Evolutionary conservation across 2,113 vertebrate genomes (phyloP).

Genomic region (Brachypodius melanocephalos): DNA sequence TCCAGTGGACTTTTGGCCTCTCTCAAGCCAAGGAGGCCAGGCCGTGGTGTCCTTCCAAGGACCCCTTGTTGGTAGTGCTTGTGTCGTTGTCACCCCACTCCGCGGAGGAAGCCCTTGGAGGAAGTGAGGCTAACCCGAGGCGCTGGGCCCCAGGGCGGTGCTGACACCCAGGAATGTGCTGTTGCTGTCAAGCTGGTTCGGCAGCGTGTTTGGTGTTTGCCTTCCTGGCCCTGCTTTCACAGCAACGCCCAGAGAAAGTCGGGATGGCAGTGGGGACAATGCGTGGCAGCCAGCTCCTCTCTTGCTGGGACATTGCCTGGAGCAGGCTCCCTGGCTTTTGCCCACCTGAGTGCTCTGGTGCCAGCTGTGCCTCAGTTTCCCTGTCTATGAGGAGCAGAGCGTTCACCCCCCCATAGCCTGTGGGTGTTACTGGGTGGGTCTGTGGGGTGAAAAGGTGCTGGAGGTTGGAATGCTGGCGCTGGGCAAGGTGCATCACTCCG

Average conservation of each 20-base stretch:
- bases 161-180: slow-evolving; percentile 10
- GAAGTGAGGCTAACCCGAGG: background rate
- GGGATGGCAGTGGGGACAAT: background rate
- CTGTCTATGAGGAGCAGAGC: accelerated
- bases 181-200: slow-evolving; percentile 22
- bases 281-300: background rate
- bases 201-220: slow-evolving; percentile 1
- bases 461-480: background rate
- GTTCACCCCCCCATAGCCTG: accelerated
- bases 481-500: background rate
- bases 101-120: background rate
- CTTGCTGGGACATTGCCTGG: background rate
- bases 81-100: accelerated
- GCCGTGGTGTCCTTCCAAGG: background rate
- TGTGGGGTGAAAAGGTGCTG: background rate
- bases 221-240: background rate
- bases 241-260: background rate
- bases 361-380: background rate
- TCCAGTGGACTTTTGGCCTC: background rate
- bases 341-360: background rate
- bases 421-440: accelerated
- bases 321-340: background rate
- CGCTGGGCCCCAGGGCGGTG: background rate
- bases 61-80: background rate
- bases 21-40: background rate